Conservation (phyloP, 2,113 vertebrate species). For the Ceyx cyanopectus region DNA sequence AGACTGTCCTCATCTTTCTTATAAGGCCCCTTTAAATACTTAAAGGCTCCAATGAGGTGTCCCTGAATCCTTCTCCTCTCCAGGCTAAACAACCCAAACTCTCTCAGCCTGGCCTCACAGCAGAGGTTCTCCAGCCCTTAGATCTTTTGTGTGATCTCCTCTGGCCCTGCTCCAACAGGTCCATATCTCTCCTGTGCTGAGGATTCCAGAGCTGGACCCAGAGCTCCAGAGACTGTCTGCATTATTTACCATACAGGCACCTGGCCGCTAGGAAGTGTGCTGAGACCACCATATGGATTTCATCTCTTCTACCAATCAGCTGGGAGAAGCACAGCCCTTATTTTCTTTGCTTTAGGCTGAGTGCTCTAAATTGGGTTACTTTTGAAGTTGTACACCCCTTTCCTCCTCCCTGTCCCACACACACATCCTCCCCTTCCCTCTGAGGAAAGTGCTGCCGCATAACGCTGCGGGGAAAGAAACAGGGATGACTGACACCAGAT, state of each 20-base stretch:
- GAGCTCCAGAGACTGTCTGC: not conserved
- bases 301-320: not conserved
- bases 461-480: not conserved
- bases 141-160: not conserved
- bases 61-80: not conserved
- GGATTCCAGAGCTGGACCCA: not conserved
- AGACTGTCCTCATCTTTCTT: not conserved
- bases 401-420: not conserved
- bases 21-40: no score
- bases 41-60: not conserved
- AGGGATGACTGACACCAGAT: slow-evolving; percentile 51
- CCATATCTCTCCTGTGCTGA: not conserved
- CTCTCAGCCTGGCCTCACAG: not conserved
- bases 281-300: slow-evolving; percentile 15
- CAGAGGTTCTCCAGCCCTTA: not conserved
- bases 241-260: not conserved
- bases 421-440: not conserved
- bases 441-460: fast-evolving
- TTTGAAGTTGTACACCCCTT: slow-evolving; percentile 5
- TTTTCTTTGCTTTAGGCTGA: slow-evolving; percentile 21
- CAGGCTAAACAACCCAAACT: not conserved
- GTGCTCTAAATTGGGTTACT: not conserved
- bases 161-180: not conserved
- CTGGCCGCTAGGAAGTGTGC: slow-evolving; percentile 17
- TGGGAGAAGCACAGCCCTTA: not conserved